Conservation (phyloP, 2,113 vertebrate species). For the Rhinichthys klamathensis region DNA sequence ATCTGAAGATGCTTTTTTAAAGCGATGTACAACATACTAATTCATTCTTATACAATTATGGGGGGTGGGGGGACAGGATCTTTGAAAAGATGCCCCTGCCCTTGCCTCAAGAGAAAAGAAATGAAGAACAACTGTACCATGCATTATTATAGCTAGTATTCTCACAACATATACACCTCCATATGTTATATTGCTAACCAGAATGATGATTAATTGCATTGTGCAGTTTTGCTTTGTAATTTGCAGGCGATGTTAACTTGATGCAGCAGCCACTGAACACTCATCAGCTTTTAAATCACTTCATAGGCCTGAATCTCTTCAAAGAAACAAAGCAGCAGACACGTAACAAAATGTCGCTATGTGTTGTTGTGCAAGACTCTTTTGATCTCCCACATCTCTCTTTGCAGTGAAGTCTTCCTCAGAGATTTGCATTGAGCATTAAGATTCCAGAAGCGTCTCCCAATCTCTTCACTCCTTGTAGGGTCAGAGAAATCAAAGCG, state of each 20-base stretch:
- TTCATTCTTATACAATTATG: background rate
- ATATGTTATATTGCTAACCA: background rate
- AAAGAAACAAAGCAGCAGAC: constrained; percentile 31
- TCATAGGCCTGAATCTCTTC: constrained; percentile 2
- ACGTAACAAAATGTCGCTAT: constrained; percentile 42
- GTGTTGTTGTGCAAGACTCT: constrained; percentile 22
- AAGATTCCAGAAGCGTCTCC: constrained; percentile 67
- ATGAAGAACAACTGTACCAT: background rate
- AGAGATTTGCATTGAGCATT: constrained; percentile 64
- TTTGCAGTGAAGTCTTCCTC: constrained; percentile 53
- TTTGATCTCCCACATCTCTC: constrained; percentile 63
- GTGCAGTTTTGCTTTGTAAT: constrained; percentile 6
- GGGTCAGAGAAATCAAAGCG: constrained; percentile 80
- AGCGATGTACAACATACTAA: background rate
- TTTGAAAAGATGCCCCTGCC: background rate
- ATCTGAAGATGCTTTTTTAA: background rate
- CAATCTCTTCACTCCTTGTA: constrained; percentile 67
- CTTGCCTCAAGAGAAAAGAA: background rate
- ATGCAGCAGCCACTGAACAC: background rate
- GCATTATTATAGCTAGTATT: background rate
- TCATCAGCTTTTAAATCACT: constrained; percentile 34
- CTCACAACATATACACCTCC: background rate
- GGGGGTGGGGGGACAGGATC: background rate
- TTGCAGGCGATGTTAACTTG: background rate
- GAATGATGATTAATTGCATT: constrained; percentile 13